phyloP scores from a whole-genome alignment of 2,797 vertebrate genomes.

The Pangasius mekongensis region DNA sequence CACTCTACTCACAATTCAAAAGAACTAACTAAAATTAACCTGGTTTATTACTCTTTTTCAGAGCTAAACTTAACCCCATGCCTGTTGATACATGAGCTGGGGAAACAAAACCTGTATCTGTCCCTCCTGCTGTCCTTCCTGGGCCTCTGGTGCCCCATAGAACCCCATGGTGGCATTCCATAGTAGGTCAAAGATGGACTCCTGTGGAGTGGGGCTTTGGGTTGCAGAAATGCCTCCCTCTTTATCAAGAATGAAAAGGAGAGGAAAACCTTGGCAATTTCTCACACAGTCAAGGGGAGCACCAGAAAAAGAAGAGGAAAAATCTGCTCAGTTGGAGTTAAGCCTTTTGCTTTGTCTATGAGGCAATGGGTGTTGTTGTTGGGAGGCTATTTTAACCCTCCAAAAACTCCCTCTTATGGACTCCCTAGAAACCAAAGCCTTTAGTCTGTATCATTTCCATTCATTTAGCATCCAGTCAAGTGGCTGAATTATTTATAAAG shows the following conservation, averaged over 20 bases:
- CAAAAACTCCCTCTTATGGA: constrained; percentile 70
- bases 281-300: constrained; percentile 65
- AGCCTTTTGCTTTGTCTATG: constrained; percentile 60
- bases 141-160: constrained; percentile 57
- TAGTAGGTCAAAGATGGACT: constrained; percentile 67
- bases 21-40: constrained; percentile 20
- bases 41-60: constrained; percentile 33
- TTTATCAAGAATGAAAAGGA: constrained; percentile 64
- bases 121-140: constrained; percentile 52
- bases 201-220: constrained; percentile 62
- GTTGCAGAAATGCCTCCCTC: constrained; percentile 69
- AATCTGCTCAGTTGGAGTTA: constrained; percentile 66
- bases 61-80: constrained; percentile 44
- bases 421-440: constrained; percentile 72
- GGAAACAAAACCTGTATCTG: constrained; percentile 55
- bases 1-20: constrained; percentile 23
- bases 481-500: constrained; percentile 81
- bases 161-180: constrained; percentile 72
- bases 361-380: constrained; percentile 70
- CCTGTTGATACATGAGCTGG: constrained; percentile 49
- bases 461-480: constrained; percentile 70
- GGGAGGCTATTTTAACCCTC: constrained; percentile 75
- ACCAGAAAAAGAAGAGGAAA: constrained; percentile 58
- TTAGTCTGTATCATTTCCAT: constrained; percentile 70
- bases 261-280: constrained; percentile 67